phyloP scores from a whole-genome alignment of 2,797 vertebrate genomes.

The Parauchenoglanis punctatus region DNA sequence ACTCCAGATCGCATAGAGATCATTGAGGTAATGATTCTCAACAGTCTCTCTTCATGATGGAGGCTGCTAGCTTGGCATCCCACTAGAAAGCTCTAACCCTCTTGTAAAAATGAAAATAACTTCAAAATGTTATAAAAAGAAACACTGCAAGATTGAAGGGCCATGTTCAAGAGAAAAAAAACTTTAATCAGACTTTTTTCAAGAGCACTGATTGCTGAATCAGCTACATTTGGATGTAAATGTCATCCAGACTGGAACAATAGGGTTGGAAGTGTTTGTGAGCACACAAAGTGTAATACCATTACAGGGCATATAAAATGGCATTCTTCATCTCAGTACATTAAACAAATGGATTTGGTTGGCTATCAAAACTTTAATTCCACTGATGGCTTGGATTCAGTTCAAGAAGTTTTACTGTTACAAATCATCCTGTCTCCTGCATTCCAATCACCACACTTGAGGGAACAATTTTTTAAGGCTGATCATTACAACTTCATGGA shows the following conservation, averaged over 20 bases:
- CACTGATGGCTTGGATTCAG: slow-evolving; percentile 8
- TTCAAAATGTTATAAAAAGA: neutral
- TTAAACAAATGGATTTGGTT: slow-evolving; percentile 7
- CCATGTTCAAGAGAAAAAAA: neutral
- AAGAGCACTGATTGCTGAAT: neutral
- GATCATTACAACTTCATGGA: neutral
- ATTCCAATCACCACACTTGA: neutral
- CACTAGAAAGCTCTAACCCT: neutral
- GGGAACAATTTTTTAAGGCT: neutral
- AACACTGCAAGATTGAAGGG: neutral
- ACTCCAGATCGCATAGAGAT: neutral
- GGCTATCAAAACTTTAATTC: neutral
- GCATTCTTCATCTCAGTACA: neutral
- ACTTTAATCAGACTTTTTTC: neutral
- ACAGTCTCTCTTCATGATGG: neutral
- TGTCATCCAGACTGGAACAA: neutral
- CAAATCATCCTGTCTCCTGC: neutral
- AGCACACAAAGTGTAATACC: neutral
- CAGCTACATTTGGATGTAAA: neutral
- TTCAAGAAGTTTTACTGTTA: neutral
- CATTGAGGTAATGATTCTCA: neutral
- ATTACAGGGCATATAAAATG: neutral
- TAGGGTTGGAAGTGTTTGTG: neutral
- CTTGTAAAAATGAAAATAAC: neutral
- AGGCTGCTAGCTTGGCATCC: neutral